Evolutionary conservation across 2,888 invertebrate species (phyloP).

Genomic region (Deilephila elpenor): DNA sequence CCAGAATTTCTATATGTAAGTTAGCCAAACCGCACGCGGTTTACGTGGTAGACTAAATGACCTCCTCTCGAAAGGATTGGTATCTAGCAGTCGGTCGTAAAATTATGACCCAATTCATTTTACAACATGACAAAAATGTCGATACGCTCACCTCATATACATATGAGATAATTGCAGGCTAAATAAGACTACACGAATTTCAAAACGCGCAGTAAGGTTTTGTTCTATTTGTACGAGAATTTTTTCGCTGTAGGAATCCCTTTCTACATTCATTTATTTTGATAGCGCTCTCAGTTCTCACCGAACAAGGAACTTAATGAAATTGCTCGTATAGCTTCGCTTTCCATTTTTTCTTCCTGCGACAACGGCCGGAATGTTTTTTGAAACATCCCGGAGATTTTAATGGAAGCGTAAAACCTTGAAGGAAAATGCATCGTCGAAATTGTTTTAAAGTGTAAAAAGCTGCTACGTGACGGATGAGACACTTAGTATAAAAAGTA

Average conservation of each 20-base stretch:
- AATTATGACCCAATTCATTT: too few species aligned
- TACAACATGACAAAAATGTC: too few species aligned
- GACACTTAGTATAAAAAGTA: too few species aligned
- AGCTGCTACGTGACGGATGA: too few species aligned
- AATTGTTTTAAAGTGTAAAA: background rate
- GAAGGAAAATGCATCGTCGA: background rate
- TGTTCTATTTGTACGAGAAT: background rate
- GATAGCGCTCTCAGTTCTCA: conserved; percentile 22
- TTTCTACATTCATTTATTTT: conserved; percentile 24
- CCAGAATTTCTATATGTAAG: too few species aligned
- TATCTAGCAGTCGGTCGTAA: too few species aligned
- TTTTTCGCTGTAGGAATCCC: conserved; percentile 15
- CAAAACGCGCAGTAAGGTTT: background rate
- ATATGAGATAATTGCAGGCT: background rate
- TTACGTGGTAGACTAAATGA: too few species aligned
- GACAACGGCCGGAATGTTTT: conserved; percentile 15
- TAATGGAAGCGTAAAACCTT: conserved; percentile 17
- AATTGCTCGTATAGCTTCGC: conserved; percentile 21
- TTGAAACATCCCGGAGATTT: conserved; percentile 7
- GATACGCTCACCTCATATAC: background rate
- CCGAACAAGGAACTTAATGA: conserved; percentile 22
- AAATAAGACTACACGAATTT: background rate
- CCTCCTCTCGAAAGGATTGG: too few species aligned
- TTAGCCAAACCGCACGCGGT: too few species aligned
- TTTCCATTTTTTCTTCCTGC: background rate